phyloP scores from a whole-genome alignment of 1,140 invertebrate genomes.

The Delia radicum region DNA sequence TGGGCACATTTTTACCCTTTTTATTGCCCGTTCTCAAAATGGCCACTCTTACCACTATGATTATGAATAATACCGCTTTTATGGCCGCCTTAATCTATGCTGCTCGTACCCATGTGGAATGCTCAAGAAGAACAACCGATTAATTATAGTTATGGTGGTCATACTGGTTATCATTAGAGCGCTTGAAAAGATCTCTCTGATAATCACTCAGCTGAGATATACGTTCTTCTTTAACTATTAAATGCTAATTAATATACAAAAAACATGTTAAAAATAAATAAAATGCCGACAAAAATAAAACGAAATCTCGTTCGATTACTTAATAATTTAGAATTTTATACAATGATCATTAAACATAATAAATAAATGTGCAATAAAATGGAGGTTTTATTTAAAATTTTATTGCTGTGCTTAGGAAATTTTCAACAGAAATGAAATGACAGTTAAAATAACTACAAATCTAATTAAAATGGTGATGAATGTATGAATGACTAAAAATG shows the following conservation, averaged over 20 bases:
- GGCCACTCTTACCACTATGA: constrained; percentile 50
- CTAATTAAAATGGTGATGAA: too few relatives aligned
- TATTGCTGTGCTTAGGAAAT: too few relatives aligned
- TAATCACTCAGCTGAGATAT: too few relatives aligned
- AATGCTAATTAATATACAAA: too few relatives aligned
- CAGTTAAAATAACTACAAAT: too few relatives aligned
- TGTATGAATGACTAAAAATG: too few relatives aligned
- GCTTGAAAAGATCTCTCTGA: not conserved
- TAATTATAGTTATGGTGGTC: constrained; percentile 32
- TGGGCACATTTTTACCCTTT: constrained; percentile 50
- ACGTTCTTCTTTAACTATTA: too few relatives aligned
- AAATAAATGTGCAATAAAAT: too few relatives aligned
- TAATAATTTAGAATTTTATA: too few relatives aligned
- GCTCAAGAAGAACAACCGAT: constrained; percentile 37
- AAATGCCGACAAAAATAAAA: not conserved
- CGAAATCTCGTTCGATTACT: not conserved
- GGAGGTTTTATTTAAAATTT: too few relatives aligned
- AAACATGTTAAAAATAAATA: not conserved
- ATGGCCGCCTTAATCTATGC: constrained; percentile 51
- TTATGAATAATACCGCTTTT: constrained; percentile 53
- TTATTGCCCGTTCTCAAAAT: constrained; percentile 50
- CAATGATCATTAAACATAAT: too few relatives aligned
- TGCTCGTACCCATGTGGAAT: constrained; percentile 30
- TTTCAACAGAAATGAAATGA: too few relatives aligned
- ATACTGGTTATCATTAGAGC: constrained; percentile 23